Conservation (phyloP, 2,888 invertebrate species). For the Tachina grossa region DNA sequence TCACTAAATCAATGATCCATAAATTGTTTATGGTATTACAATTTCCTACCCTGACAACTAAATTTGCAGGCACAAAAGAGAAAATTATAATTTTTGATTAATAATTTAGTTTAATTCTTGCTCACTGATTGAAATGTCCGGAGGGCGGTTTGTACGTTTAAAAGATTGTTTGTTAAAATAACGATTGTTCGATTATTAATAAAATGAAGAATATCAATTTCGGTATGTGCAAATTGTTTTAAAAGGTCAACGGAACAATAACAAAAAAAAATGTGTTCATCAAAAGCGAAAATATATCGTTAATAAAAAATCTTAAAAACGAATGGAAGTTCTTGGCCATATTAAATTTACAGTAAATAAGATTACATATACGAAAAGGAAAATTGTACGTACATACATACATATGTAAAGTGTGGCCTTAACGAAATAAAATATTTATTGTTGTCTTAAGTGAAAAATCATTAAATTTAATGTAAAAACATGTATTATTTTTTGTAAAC, state of each 20-base stretch:
- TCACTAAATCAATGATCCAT: too few relatives aligned
- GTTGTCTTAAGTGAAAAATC: slow-evolving; percentile 44
- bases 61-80: slow-evolving; percentile 12
- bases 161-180: neutral
- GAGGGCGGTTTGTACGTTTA: slow-evolving; percentile 21
- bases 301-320: slow-evolving; percentile 20
- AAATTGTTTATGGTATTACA: neutral
- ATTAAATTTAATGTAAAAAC: slow-evolving; percentile 44
- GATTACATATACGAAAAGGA: neutral
- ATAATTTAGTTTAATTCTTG: slow-evolving; percentile 64
- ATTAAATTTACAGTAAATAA: slow-evolving; percentile 40
- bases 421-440: neutral
- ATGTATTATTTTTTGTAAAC: neutral
- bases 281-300: slow-evolving; percentile 8
- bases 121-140: slow-evolving; percentile 54
- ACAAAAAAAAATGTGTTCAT: slow-evolving; percentile 42
- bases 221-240: slow-evolving; percentile 49
- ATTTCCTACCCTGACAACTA: slow-evolving; percentile 19
- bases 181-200: slow-evolving; percentile 37
- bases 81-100: slow-evolving; percentile 6
- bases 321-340: slow-evolving; percentile 5
- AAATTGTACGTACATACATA: neutral
- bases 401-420: slow-evolving; percentile 41
- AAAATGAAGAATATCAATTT: slow-evolving; percentile 42
- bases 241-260: slow-evolving; percentile 63